Evolutionary conservation across 2,113 vertebrate genomes (phyloP).

Genomic region (Tenrec ecaudatus): DNA sequence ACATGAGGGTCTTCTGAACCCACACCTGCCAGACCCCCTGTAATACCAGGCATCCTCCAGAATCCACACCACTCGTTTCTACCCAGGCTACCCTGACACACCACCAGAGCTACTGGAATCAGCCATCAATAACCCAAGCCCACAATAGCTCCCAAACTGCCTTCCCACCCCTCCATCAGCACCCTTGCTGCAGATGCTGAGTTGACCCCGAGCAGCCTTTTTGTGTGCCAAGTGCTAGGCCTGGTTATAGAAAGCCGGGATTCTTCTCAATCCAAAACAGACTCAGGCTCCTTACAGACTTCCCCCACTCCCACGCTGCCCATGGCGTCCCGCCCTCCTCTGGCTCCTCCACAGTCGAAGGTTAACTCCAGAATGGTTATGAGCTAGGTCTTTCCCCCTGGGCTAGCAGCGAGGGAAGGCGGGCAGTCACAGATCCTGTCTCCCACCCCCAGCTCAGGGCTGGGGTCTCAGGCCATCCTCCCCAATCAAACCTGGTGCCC

Average conservation of each 20-base stretch:
- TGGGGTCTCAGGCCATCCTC: too few species aligned
- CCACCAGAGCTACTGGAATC: neutral
- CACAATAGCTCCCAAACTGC: neutral
- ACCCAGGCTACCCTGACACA: neutral
- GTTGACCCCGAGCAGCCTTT: neutral
- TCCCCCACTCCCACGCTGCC: neutral
- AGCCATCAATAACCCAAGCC: neutral
- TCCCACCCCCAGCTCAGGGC: neutral
- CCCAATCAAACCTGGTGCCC: too few species aligned
- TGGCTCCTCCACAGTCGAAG: neutral
- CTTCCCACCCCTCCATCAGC: fast-evolving
- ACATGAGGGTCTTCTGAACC: neutral
- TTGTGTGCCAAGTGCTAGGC: neutral
- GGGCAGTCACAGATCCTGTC: neutral
- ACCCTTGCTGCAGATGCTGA: too few species aligned
- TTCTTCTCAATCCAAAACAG: neutral
- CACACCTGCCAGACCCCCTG: neutral
- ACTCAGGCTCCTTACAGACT: neutral
- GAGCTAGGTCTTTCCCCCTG: neutral
- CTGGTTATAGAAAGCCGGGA: neutral
- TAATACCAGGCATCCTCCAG: neutral
- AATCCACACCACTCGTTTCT: neutral
- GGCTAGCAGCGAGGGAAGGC: neutral
- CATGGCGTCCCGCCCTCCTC: fast-evolving
- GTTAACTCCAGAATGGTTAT: neutral